Evolutionary conservation across 35 echinoderm and acorn worm genomes (phyloP), one percentile per base, ranked within the genome.

Genomic region (Heliocidaris tuberculata): DNA sequence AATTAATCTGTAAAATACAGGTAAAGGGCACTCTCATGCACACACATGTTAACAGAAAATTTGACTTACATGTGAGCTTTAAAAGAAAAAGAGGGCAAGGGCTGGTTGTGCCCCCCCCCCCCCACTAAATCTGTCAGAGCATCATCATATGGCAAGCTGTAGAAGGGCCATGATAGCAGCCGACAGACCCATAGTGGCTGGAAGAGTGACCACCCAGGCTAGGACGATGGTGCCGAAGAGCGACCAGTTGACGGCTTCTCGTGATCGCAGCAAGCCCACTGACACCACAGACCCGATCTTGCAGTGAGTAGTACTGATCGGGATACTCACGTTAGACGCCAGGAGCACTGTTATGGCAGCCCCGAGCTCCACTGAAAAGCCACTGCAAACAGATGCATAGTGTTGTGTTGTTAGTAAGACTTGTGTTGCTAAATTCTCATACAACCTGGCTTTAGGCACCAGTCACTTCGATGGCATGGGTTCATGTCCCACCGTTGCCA

Each of bases 231-330:
- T 78, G 2, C 94, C 52, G 48, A 96, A 94, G 16, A 97, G 60
- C 29, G 29, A 93, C 94, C 92, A 96, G 31, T 95, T 70, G n/a
- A 97, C 97, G 2, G 92, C 48, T 24, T 24, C 65, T 12, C 94
- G 8, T 50, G 60, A 48, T 31, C 96, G 94, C 54, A 94, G 48
- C 24, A 47, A 78, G n/a, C 97, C 97, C 16, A 97, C 31, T 7
- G 94, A 85, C 21, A 95, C 97, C 6, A 97, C 94, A 0, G 97
- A 96, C 6, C 97, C 97, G 11, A 97, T 85, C 85, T 97, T 97
- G 92, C 95, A 96, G 49, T 97, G 97, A 59, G 97, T 97, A 5
- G 97, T 95, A 50, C 97, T 97, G 56, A 97, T 96, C 9, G 97
- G 97, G 7, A 97, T 95, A 3, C 97, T 95, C 0, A 97, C 4